Percentiles rank a stretch among this genome's conserved stretches.
These are phyloP conservation scores for Heteromyza rotundicornis DNA, from an alignment of 2,888 invertebrate genomes.

Conservation along the genomic window DNA sequence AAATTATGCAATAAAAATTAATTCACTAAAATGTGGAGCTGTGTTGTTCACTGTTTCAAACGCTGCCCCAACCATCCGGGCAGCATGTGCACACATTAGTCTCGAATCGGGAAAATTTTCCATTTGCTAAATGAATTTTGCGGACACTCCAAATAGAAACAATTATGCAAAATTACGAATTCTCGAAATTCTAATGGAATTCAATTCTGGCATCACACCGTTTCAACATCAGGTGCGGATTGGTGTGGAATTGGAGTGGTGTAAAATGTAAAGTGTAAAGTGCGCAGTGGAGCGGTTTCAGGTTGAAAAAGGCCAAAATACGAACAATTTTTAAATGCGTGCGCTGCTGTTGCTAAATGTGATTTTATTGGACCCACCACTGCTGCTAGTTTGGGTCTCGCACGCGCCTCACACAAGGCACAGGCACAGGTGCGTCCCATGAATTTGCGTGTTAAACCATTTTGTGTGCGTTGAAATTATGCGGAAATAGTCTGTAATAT, in stretches of 20 bases:
- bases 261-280: too few species aligned
- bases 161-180: slow-evolving; percentile 59
- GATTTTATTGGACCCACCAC: not conserved
- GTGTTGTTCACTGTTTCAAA: not conserved
- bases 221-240: too few species aligned
- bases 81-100: slow-evolving; percentile 54
- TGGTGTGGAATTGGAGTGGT: too few species aligned
- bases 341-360: not conserved
- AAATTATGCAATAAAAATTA: slow-evolving; percentile 55
- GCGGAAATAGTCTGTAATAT: slow-evolving; percentile 54
- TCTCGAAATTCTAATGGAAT: slow-evolving; percentile 56
- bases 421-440: not conserved
- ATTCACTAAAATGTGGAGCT: slow-evolving; percentile 44
- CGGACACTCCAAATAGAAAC: slow-evolving; percentile 51
- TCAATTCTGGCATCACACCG: slow-evolving; percentile 21
- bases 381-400: not conserved
- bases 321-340: too few species aligned
- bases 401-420: not conserved
- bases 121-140: slow-evolving; percentile 59
- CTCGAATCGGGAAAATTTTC: slow-evolving; percentile 57
- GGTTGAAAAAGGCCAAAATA: too few species aligned
- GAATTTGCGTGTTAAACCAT: slow-evolving; percentile 40
- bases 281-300: too few species aligned
- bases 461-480: slow-evolving; percentile 52
- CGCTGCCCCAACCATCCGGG: slow-evolving; percentile 22